These are phyloP conservation scores for Acleris sparsana DNA, from an alignment of 2,888 invertebrate species.

Conservation along the genomic window DNA sequence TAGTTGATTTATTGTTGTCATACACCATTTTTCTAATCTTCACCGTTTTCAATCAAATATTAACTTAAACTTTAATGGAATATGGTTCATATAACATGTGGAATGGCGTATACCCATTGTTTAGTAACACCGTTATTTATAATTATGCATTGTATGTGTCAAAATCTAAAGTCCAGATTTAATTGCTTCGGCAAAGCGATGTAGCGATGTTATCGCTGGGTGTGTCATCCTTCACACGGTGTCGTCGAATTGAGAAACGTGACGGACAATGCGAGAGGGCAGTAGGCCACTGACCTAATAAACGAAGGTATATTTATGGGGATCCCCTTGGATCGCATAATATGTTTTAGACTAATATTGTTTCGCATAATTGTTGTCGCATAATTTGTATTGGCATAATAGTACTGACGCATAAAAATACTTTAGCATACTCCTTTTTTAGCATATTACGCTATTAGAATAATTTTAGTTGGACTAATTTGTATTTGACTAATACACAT, in stretches of 20 bases:
- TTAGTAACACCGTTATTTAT: neutral
- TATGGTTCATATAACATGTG: neutral
- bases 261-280: constrained; percentile 47
- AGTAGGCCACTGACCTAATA: constrained; percentile 47
- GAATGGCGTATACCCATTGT: neutral
- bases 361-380: too few species aligned
- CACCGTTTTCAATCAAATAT: too few species aligned
- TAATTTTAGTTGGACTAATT: too few species aligned
- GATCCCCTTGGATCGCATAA: too few species aligned
- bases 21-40: too few species aligned
- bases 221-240: constrained; percentile 11
- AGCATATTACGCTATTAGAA: too few species aligned
- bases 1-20: neutral
- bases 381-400: too few species aligned
- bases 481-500: too few species aligned
- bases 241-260: constrained; percentile 49
- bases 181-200: neutral
- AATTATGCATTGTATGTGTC: neutral
- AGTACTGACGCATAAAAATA: too few species aligned
- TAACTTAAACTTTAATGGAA: neutral
- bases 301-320: neutral
- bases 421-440: too few species aligned
- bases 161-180: neutral
- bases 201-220: constrained; percentile 2
- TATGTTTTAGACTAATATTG: too few species aligned